Conservation (phyloP, 1,140 invertebrate genomes). For the Pachypsylla venusta region DNA sequence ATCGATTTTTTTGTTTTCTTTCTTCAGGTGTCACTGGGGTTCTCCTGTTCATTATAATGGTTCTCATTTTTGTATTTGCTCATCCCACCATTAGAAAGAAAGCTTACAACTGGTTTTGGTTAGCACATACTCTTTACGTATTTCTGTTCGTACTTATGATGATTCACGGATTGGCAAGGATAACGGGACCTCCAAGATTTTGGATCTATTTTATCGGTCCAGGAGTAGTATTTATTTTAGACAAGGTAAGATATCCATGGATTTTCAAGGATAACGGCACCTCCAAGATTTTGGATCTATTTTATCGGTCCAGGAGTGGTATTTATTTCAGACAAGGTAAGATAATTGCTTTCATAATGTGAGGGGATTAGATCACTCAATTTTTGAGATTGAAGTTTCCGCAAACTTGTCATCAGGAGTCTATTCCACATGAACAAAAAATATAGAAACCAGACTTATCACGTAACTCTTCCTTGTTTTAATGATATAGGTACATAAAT, state of each 20-base stretch:
- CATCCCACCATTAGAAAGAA: conserved; percentile 85
- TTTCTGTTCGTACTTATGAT: conserved; percentile 77
- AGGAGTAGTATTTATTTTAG: conserved; percentile 73
- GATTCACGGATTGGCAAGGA: conserved; percentile 83
- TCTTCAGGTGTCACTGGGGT: conserved; percentile 82
- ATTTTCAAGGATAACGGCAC: conserved; percentile 80
- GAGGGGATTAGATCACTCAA: too few species aligned
- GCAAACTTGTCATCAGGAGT: too few species aligned
- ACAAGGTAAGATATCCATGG: conserved; percentile 75
- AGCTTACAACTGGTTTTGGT: conserved; percentile 95
- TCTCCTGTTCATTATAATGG: conserved; percentile 80
- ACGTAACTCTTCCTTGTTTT: too few species aligned
- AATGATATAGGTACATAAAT: too few species aligned
- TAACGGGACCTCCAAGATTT: conserved; percentile 85
- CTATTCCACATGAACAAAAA: too few species aligned
- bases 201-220: conserved; percentile 94
- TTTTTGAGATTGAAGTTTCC: neutral
- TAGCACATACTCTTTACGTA: conserved; percentile 88
- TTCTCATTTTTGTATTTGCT: conserved; percentile 93
- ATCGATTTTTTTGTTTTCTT: conserved; percentile 15
- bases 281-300: conserved; percentile 89
- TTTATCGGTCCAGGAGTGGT: conserved; percentile 84
- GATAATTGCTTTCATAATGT: too few species aligned
- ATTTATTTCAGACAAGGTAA: conserved; percentile 78
- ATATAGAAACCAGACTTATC: neutral